Conservation (phyloP, 53 echinoderm and acorn worm genomes). For the Holothuria scabra region DNA sequence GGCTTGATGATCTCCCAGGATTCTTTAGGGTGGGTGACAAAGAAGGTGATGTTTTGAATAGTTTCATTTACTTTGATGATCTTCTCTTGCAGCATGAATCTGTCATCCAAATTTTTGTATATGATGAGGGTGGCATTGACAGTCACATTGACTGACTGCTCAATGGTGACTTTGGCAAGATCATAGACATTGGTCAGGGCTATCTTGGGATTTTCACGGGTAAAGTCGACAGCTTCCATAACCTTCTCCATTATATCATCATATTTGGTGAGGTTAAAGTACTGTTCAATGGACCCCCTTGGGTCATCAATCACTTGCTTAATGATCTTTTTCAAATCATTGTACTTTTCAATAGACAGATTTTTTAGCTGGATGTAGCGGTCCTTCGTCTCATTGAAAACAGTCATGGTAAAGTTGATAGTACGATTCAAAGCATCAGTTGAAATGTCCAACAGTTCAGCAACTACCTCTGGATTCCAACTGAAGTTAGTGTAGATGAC, state of each 20-base stretch:
- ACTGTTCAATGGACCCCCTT: conserved; percentile 30
- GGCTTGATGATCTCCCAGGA: conserved; percentile 59
- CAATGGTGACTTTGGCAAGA: conserved; percentile 20
- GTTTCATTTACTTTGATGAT: conserved; percentile 26
- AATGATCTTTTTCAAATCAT: conserved; percentile 1
- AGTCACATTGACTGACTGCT: conserved; percentile 29
- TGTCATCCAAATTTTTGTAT: conserved; percentile 11
- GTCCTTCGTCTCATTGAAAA: conserved; percentile 63
- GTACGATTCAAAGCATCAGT: conserved; percentile 66
- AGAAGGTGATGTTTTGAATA: conserved; percentile 33
- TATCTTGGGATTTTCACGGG: conserved; percentile 54
- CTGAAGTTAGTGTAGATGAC: conserved; percentile 97
- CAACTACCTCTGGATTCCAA: conserved; percentile 91
- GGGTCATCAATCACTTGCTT: conserved; percentile 33
- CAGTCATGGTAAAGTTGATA: conserved; percentile 61
- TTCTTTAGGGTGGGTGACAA: conserved; percentile 52
- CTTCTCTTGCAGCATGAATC: conserved; percentile 40
- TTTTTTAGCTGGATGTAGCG: neutral
- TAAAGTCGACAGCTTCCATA: conserved; percentile 50
- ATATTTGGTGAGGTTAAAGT: conserved; percentile 47
- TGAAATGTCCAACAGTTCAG: conserved; percentile 59
- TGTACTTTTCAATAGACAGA: neutral
- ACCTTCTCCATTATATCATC: conserved; percentile 43
- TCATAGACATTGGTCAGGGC: conserved; percentile 31
- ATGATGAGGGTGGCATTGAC: conserved; percentile 8